Evolutionary conservation across 2,797 vertebrate genomes (phyloP), one percentile per base, ranked within the genome.

Genomic region (Coregonus sp.): DNA sequence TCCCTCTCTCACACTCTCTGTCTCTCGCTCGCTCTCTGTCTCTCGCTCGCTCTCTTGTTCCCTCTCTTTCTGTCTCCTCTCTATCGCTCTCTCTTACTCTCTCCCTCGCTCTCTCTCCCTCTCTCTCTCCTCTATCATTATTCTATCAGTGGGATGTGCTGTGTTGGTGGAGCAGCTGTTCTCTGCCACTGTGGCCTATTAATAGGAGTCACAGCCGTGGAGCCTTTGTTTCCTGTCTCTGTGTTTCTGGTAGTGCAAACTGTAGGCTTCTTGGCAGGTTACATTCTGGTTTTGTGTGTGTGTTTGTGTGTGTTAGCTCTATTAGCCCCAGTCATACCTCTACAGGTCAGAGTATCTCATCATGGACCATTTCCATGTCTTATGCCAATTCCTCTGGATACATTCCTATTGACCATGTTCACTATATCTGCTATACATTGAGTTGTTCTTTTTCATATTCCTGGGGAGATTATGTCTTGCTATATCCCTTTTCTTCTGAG

Each of bases 81-180:
- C n/a, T n/a, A 3, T 69, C 29, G 29, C 59, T 20, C n/a, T 11
- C 35, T 50, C 63, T 40, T 14, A 59, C 71, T 78, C 70, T 78
- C 37, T 54, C 15, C 35, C 79, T 50, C 61, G 20, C 56, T n/a
- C 47, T 70, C 77, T 78, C 66, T 54, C 73, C 70, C 70, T 72
- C 76, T 74, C 71, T 69, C 69, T 66, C 61, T 82, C 88, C 80
- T 82, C 88, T 85, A 85, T 89, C 85, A 92, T 94, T 93, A 93
- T 83, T 88, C 87, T 89, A 90, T 94, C 89, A 92, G 80, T 92
- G 80, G 84, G 82, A 91, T 89, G 81, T 90, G 89, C 83, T 81
- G 87, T 86, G 80, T 91, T 90, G 86, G 81, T 86, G 86, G 81
- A 93, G 92, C 94, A 94, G 93, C 92, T 95, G 93, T 90, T 94